Base-by-base conservation (phyloP, 1,140 invertebrate genomes). In the Magallana gigas region DNA sequence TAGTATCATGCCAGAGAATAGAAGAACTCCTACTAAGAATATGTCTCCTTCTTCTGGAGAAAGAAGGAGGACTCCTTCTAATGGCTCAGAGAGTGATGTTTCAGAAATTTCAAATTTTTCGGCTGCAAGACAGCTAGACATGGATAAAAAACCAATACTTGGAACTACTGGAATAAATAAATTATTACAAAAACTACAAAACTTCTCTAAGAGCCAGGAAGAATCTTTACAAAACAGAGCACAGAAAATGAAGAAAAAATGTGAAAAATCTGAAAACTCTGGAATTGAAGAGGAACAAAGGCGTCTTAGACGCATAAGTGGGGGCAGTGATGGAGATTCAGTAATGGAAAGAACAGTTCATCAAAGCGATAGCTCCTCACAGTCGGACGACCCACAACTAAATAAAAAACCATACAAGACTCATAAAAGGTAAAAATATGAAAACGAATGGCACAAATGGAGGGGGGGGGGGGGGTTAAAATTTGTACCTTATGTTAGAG, bases 101-200 rank as follows among this genome's bases (percentile, higher is more conserved):
- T 60, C 86, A 80, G 81, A 89, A 82, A 57, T 86, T n/a, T 88
- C 87, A 5, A 83, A 14, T 7, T 85, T 83, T 0, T 83, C 85
- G 56, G 87, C 85, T 87, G 86, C 89, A 8, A 89, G 89, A 16
- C 86, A 86, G 57, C 59, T 90, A n/a, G 81, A 88, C 56, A 60
- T 88, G 57, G 84, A 84, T 56, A 85, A 81, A 56, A 87, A 87
- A 58, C 59, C 57, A 12, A 81, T 59, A 57, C 60, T 60, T 58
- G 80, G 81, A 64, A 84, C 29, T 23, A 56, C 60, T 48, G 84
- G 84, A 1, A 88, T 91, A 62, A 71, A 84, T 11, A 89, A 90
- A 83, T 86, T 92, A 7, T 86, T 92, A 80, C 91, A 89, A 23
- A 92, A 91, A 84, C 85, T 92, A 36, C 87, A 91, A 29, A 90